phyloP scores from a whole-genome alignment of 2,113 vertebrate genomes.

The Antechinus stuartii region DNA sequence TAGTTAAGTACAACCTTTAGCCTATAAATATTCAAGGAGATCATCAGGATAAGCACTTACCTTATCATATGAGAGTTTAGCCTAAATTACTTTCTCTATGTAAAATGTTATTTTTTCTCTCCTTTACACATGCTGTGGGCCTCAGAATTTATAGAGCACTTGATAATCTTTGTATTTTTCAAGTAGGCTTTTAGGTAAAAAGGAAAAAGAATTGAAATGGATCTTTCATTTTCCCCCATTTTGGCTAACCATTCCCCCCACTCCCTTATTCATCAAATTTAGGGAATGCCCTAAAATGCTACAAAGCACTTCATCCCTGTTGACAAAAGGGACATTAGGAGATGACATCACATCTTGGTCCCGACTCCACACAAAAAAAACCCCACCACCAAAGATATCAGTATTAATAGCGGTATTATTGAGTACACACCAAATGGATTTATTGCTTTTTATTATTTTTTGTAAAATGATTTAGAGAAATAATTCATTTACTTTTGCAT shows the following conservation, averaged over 20 bases:
- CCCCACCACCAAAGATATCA: not conserved
- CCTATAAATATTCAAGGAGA: not conserved
- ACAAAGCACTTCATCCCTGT: constrained; percentile 28
- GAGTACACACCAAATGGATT: not conserved
- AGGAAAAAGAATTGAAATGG: constrained; percentile 43
- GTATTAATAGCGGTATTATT: not conserved
- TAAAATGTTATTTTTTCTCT: not conserved
- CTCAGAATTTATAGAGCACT: constrained; percentile 39
- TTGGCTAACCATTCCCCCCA: not conserved
- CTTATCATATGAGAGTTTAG: constrained; percentile 16
- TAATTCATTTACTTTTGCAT: not conserved
- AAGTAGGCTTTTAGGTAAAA: constrained; percentile 36
- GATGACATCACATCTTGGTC: not conserved
- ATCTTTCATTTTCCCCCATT: not conserved
- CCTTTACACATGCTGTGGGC: not conserved
- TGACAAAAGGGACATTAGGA: not conserved
- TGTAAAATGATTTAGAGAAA: not conserved
- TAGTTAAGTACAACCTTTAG: not conserved
- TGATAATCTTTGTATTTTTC: constrained; percentile 33
- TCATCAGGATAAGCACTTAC: constrained; percentile 16
- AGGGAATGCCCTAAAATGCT: constrained; percentile 36
- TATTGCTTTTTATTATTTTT: constrained; percentile 17
- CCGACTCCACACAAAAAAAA: not conserved
- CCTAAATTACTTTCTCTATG: not conserved
- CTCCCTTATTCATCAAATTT: not conserved